These are phyloP conservation scores for Dicranocentrus wangi DNA, from an alignment of 2,888 invertebrate species.

Conservation along the genomic window DNA sequence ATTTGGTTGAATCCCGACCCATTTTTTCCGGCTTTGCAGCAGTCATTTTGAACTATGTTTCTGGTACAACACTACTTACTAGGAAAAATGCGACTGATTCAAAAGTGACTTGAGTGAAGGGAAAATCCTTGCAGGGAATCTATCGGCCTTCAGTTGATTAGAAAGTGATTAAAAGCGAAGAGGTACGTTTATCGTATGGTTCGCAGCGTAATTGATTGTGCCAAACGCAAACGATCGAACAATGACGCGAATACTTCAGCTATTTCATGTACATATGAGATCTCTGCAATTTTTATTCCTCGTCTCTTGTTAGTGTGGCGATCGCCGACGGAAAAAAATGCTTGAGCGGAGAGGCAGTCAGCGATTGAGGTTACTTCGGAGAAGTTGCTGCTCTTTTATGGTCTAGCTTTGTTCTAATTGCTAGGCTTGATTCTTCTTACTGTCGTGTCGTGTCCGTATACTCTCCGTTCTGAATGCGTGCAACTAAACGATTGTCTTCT, in stretches of 20 bases:
- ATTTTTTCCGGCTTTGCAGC: slow-evolving; percentile 29
- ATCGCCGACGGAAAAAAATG: not conserved
- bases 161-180: too few species aligned
- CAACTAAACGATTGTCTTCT: too few species aligned
- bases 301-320: not conserved
- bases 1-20: slow-evolving; percentile 40
- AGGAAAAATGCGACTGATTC: not conserved
- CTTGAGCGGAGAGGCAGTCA: not conserved
- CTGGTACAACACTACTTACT: not conserved
- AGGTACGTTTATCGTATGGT: not conserved
- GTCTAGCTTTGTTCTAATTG: too few species aligned
- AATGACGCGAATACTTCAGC: slow-evolving; percentile 1
- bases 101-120: not conserved
- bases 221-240: too few species aligned
- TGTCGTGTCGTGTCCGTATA: too few species aligned
- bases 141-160: not conserved
- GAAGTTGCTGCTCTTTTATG: not conserved
- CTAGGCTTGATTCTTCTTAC: too few species aligned
- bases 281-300: not conserved
- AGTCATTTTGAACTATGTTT: slow-evolving; percentile 37
- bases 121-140: slow-evolving; percentile 4
- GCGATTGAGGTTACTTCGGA: slow-evolving; percentile 3
- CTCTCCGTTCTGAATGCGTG: too few species aligned
- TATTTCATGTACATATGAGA: slow-evolving; percentile 1
- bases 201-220: too few species aligned